Conservation (phyloP, 2,797 vertebrate species). For the Allobates femoralis region DNA sequence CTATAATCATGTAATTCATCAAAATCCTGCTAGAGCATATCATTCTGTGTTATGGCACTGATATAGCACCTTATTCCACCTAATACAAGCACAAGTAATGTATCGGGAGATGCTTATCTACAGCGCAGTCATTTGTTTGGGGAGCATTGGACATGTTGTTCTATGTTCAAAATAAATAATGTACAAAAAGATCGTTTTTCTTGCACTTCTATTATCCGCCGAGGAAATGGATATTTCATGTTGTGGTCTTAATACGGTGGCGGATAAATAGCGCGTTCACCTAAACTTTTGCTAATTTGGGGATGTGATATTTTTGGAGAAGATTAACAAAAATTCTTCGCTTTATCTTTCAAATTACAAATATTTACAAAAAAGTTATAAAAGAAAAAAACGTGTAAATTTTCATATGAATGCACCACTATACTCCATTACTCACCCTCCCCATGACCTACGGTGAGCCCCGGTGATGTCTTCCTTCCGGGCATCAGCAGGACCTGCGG, state of each 20-base stretch:
- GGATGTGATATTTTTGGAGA: background rate
- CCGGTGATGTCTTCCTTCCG: no score
- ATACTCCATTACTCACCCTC: no score
- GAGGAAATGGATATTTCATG: slow-evolving; percentile 34
- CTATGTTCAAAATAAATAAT: slow-evolving; percentile 69
- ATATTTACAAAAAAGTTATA: background rate
- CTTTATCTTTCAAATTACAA: background rate
- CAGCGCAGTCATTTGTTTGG: slow-evolving; percentile 72
- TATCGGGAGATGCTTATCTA: slow-evolving; percentile 73
- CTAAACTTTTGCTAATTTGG: background rate
- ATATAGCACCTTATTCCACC: slow-evolving; percentile 79
- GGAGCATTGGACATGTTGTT: slow-evolving; percentile 66
- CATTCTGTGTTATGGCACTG: slow-evolving; percentile 81
- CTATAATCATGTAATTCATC: slow-evolving; percentile 94
- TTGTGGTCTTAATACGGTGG: background rate
- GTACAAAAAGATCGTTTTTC: slow-evolving; percentile 17
- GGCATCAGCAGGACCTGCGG: no score
- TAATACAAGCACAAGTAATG: slow-evolving; percentile 73
- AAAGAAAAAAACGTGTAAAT: background rate
- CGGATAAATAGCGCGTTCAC: background rate
- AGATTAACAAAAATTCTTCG: background rate
- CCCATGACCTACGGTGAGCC: no score
- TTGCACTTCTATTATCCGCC: slow-evolving; percentile 22
- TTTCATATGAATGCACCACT: no score
- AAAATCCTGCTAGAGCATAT: slow-evolving; percentile 85